Base-by-base conservation (phyloP, 2,113 vertebrate genomes). In the Sylvicapra grimmia region DNA sequence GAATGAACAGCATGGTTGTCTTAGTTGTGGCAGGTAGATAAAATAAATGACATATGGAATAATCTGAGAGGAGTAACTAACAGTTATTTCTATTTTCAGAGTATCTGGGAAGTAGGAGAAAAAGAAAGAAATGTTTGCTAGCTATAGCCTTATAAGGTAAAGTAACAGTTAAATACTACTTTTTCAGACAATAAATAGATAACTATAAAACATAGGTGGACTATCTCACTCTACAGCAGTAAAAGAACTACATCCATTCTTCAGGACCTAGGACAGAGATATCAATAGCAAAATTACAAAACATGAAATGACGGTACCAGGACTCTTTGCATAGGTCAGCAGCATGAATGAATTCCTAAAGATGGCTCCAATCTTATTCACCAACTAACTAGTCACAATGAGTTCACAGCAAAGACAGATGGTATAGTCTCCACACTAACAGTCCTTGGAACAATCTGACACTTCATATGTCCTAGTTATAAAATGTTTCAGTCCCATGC, bases 231-330 rank as follows among this genome's bases (percentile, higher is more conserved):
- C 25, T 65, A 40, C 12, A 79, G 49, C 25, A 31, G 61, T 29
- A 19, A 85, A 94, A 92, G 4, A 31, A 21, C 29, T 5, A 65
- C 11, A 23, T 40, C 25, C 44, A 51, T 3, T 93, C 53, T 95
- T 94, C 59, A 96, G 82, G 59, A 93, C 47, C 68, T 21, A 56
- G n/a, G 51, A 89, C 68, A 94, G 85, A 86, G 92, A 85, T 58
- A 85, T 44, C 59, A 79, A 53, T 18, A 84, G 63, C 15, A 85
- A 65, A 91, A 85, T 94, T 33, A 14, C 4, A 18, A 91, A 65
- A 87, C 11, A 25, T 36, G 44, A 49, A 82, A 53, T 0, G 7
- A 25, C 3, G 10, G 29, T 59, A 72, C 33, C 79, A 59, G 31
- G n/a, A 85, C 8, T 86, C 54, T 36, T 58, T 33, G 44, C 31